Evolutionary conservation across 2,797 vertebrate species (phyloP).

Genomic region (Brotogeris chrysoptera): DNA sequence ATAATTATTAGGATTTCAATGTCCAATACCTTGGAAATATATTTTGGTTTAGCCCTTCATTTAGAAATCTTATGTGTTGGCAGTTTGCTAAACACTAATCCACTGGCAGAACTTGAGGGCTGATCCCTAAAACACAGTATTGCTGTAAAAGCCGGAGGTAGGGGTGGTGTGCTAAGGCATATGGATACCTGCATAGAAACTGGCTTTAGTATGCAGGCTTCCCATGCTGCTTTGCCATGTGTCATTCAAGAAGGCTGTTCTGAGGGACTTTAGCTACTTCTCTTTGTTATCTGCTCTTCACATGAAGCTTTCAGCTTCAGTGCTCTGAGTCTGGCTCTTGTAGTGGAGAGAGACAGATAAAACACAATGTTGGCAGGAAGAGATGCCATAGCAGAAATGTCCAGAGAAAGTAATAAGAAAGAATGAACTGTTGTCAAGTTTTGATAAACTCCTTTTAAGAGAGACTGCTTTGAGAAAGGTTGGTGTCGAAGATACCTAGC

Average conservation of each 20-base stretch:
- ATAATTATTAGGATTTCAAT: background rate
- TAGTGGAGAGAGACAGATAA: background rate
- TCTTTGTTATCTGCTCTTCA: background rate
- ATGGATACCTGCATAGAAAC: background rate
- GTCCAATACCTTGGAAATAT: background rate
- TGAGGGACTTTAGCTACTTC: background rate
- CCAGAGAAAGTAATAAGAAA: background rate
- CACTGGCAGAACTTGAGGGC: background rate
- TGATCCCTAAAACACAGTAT: background rate
- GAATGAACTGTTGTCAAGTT: background rate
- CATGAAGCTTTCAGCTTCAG: background rate
- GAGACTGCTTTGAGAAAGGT: background rate
- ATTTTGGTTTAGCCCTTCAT: background rate
- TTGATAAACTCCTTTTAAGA: background rate
- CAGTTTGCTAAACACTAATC: background rate
- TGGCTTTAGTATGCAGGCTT: background rate
- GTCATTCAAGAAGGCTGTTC: background rate
- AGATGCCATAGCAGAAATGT: background rate
- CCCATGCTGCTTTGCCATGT: fast-evolving
- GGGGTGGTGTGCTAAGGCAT: background rate
- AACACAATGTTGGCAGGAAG: background rate
- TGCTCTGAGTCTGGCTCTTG: background rate
- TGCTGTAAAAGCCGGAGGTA: background rate
- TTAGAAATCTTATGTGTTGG: background rate
- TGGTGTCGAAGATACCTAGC: background rate